Base-by-base conservation (phyloP, 2,797 vertebrate species). In the Thamnophis elegans region DNA sequence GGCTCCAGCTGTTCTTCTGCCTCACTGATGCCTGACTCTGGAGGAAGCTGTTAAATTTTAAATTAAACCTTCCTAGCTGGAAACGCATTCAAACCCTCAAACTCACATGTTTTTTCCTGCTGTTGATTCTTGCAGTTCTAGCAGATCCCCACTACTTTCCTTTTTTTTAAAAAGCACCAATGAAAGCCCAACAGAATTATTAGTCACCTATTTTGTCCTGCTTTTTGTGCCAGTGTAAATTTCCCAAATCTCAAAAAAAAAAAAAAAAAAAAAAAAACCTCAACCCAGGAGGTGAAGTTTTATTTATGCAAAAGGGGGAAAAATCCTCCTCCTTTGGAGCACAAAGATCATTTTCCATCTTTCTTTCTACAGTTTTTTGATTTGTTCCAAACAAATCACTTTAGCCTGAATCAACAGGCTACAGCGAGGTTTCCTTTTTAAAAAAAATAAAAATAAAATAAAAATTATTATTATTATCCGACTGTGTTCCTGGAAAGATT, bases 401-500 rank as follows among this genome's bases (percentile, higher is more conserved):
- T 90, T 42, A 42, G 60, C 26, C 1, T 42, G 73, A 47, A 51
- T 51, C 88, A 62, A 28, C 60, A 47, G 56, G 42, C 26, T 47
- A n/a, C 47, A 89, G 58, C 47, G 36, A 20, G 32, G 3, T 20
- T 42, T 16, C 20, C 18, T 36, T 68, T 56, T 65, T 28, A 62
- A 10, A 62, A 26, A 6, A 60, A 60, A 62, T 13, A 47, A 47
- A 47, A n/a, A n/a, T n/a, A n/a, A n/a, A n/a, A n/a, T n/a, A n/a
- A n/a, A n/a, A n/a, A n/a, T n/a, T n/a, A n/a, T n/a, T n/a, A 65
- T 78, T 42, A 42, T 78, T 11, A 78, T 78, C 18, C 20, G 95
- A 96, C 94, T 94, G 94, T 94, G 94, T 96, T 95, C 95, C 94
- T 96, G 95, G 96, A 96, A 94, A 14, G 94, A 95, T 92, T 96